phyloP scores from a whole-genome alignment of 2,113 vertebrate species.

The Colius striatus region DNA sequence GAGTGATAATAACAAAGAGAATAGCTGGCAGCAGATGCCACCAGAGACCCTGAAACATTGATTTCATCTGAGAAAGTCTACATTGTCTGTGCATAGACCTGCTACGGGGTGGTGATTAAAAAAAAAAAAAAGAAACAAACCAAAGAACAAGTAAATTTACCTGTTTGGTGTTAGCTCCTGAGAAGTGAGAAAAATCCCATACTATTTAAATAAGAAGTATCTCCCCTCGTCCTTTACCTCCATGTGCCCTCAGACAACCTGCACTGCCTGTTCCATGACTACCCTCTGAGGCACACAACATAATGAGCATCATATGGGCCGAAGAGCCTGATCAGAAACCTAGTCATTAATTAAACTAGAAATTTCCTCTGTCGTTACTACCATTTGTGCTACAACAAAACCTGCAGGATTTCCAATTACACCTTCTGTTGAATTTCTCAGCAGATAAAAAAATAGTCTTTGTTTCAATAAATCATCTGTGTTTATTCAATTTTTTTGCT shows the following conservation, averaged over 20 bases:
- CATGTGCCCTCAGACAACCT: not conserved
- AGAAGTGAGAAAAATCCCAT: not conserved
- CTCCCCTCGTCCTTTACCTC: accelerated
- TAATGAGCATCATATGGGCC: accelerated
- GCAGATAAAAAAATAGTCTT: not conserved
- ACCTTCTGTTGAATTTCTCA: not conserved
- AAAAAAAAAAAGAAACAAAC: not conserved
- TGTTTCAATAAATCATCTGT: not conserved
- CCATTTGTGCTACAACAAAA: not conserved
- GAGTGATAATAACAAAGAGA: not conserved
- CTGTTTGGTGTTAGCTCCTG: not conserved
- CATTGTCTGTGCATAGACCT: not conserved
- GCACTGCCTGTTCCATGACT: not conserved
- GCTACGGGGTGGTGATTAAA: not conserved
- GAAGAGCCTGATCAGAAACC: not conserved
- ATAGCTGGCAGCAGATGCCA: not conserved
- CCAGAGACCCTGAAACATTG: not conserved
- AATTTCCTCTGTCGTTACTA: not conserved
- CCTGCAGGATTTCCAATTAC: not conserved
- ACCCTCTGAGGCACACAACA: not conserved
- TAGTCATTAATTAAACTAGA: not conserved
- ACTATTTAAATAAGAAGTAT: not conserved
- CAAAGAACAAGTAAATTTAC: not conserved
- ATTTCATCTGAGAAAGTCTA: not conserved
- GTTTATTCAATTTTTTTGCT: not conserved